These are phyloP conservation scores for Villa cingulata DNA, from an alignment of 2,888 invertebrate genomes.

Conservation along the genomic window DNA sequence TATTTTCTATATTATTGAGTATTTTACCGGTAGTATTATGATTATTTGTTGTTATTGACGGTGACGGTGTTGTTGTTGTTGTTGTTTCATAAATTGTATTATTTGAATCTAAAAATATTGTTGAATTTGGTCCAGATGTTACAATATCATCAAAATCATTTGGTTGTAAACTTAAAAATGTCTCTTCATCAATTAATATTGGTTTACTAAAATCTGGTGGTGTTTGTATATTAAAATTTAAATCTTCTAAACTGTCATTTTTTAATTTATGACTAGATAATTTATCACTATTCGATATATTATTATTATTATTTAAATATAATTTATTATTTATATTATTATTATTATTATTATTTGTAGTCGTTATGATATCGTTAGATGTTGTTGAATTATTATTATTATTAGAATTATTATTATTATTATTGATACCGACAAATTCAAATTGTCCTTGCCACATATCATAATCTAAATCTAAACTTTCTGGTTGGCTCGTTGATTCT, in stretches of 20 bases:
- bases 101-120: slow-evolving; percentile 33
- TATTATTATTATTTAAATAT: slow-evolving; percentile 5
- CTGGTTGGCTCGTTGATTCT: slow-evolving; percentile 37
- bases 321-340: slow-evolving; percentile 24
- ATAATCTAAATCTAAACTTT: slow-evolving; percentile 60
- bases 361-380: no score
- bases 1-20: slow-evolving; percentile 27
- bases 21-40: slow-evolving; percentile 23
- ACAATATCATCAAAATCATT: slow-evolving; percentile 32
- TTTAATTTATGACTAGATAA: slow-evolving; percentile 9
- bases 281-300: no score
- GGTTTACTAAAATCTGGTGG: slow-evolving; percentile 21
- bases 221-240: slow-evolving; percentile 23
- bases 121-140: slow-evolving; percentile 27
- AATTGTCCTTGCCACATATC: slow-evolving; percentile 86
- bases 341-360: slow-evolving; percentile 11
- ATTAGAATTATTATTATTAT: slow-evolving; percentile 10
- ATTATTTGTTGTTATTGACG: slow-evolving; percentile 10
- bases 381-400: slow-evolving; percentile 24
- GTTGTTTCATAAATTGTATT: slow-evolving; percentile 19
- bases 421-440: slow-evolving; percentile 52
- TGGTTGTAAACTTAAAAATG: slow-evolving; percentile 36
- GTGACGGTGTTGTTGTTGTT: slow-evolving; percentile 6
- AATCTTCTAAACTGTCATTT: slow-evolving; percentile 32
- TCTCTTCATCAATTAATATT: slow-evolving; percentile 34